phyloP scores from a whole-genome alignment of 2,888 invertebrate species.

The Apomyelois bistriatella region DNA sequence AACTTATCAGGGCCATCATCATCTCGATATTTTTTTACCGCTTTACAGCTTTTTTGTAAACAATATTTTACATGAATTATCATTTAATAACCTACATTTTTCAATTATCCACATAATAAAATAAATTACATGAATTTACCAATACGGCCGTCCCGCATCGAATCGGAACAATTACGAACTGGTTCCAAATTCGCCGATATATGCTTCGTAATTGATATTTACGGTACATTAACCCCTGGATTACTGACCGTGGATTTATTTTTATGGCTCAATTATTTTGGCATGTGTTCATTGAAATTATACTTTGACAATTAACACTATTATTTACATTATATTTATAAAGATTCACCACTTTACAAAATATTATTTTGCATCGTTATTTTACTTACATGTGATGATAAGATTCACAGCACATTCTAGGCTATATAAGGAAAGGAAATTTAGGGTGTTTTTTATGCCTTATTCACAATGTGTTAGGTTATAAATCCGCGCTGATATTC shows the following conservation, averaged over 20 bases:
- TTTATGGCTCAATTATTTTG: conserved; percentile 5
- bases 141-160: conserved; percentile 1
- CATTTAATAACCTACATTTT: conserved; percentile 42
- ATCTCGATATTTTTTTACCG: no score
- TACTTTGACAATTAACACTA: background rate
- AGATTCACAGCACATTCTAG: no score
- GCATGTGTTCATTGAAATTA: background rate
- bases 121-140: background rate
- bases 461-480: no score
- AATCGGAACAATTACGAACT: conserved; percentile 1
- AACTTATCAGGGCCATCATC: no score
- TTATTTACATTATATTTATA: background rate
- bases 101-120: background rate
- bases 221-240: conserved; percentile 57
- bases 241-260: background rate
- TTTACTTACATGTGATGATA: no score
- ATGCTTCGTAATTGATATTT: conserved; percentile 60
- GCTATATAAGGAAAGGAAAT: no score
- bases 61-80: background rate
- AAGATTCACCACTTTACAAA: background rate
- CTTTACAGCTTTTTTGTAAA: no score
- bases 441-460: no score
- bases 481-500: no score
- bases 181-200: conserved; percentile 4
- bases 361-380: no score